Evolutionary conservation across 2,113 vertebrate genomes (phyloP).

Genomic region (Balaeniceps rex): DNA sequence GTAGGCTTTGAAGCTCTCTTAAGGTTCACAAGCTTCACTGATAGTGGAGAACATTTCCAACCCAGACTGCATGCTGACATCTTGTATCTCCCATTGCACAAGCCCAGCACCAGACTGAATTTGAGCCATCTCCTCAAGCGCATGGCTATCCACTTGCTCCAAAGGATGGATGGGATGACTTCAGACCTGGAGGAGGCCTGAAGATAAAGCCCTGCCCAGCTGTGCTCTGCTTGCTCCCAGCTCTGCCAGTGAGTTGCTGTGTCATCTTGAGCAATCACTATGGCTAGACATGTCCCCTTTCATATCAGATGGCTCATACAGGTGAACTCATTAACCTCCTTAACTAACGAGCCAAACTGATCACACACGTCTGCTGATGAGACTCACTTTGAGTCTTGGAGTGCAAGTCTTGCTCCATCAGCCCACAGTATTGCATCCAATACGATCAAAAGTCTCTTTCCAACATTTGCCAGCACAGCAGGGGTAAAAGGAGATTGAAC

Average conservation of each 20-base stretch:
- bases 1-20: background rate
- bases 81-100: background rate
- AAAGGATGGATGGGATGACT: background rate
- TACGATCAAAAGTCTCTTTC: background rate
- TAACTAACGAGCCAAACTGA: conserved; percentile 27
- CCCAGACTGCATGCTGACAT: background rate
- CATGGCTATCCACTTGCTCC: fast-evolving
- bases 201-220: background rate
- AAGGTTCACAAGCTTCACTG: background rate
- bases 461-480: background rate
- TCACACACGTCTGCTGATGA: background rate
- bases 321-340: conserved; percentile 40
- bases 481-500: background rate
- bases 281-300: background rate
- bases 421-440: background rate
- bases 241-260: background rate
- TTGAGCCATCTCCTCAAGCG: background rate
- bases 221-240: background rate
- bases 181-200: background rate
- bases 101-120: background rate
- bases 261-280: background rate
- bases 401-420: background rate
- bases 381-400: background rate
- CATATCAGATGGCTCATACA: background rate
- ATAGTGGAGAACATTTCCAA: background rate